phyloP scores from a whole-genome alignment of 2,888 invertebrate species.

The Volucella inflata region DNA sequence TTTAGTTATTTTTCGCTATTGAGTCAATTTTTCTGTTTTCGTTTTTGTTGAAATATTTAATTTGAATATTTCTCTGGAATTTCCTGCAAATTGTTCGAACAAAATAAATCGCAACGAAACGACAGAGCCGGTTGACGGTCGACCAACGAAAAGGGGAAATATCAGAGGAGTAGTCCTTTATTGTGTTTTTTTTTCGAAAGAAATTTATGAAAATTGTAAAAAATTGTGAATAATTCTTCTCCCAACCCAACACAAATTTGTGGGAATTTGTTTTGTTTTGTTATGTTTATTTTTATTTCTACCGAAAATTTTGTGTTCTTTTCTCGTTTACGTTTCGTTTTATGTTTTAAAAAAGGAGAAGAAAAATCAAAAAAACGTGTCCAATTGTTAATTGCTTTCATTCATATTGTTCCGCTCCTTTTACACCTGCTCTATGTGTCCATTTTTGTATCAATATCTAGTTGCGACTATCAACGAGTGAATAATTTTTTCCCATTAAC shows the following conservation, averaged over 20 bases:
- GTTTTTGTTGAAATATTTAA: slow-evolving; percentile 14
- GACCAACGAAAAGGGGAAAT: slow-evolving; percentile 5
- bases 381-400: slow-evolving; percentile 14
- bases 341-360: slow-evolving; percentile 3
- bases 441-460: slow-evolving; percentile 42
- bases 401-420: background rate
- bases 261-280: background rate
- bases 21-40: background rate
- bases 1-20: background rate
- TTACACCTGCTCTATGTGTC: slow-evolving; percentile 27
- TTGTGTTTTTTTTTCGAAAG: slow-evolving; percentile 8
- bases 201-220: slow-evolving; percentile 20
- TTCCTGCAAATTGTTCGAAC: slow-evolving; percentile 10
- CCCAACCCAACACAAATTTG: background rate
- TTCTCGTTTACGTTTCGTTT: slow-evolving; percentile 14
- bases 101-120: slow-evolving; percentile 11
- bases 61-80: slow-evolving; percentile 4
- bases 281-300: background rate
- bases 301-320: background rate
- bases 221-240: slow-evolving; percentile 8
- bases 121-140: background rate
- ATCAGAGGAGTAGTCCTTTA: background rate
- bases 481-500: slow-evolving; percentile 41
- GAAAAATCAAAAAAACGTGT: slow-evolving; percentile 35
- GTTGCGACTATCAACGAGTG: slow-evolving; percentile 42